Conservation (phyloP, 2,113 vertebrate species). For the Oryzias celebensis region DNA sequence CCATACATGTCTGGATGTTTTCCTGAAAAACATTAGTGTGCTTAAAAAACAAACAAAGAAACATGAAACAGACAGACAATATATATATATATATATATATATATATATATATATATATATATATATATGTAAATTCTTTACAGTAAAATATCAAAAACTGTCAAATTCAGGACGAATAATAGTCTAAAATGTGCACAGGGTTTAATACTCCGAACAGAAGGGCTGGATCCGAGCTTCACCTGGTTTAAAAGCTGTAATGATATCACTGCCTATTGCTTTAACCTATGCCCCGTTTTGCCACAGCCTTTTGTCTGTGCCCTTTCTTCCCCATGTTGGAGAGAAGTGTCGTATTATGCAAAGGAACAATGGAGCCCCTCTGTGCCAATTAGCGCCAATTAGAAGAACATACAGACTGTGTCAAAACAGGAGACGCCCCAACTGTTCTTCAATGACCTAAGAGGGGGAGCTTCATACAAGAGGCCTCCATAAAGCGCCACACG, state of each 20-base stretch:
- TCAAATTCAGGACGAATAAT: background rate
- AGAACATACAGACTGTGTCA: slow-evolving; percentile 73
- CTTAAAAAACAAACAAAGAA: slow-evolving; percentile 4
- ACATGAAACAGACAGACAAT: background rate
- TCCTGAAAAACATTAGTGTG: slow-evolving; percentile 64
- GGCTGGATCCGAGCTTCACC: slow-evolving; percentile 19
- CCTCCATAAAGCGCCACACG: slow-evolving; percentile 50
- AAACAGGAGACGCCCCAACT: slow-evolving; percentile 76
- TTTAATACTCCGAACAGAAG: background rate
- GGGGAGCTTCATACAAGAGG: slow-evolving; percentile 46
- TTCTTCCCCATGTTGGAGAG: slow-evolving; percentile 50
- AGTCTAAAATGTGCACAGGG: background rate
- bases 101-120: too few species aligned
- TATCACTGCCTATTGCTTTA: slow-evolving; percentile 62
- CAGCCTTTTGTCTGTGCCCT: slow-evolving; percentile 67
- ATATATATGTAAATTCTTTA: too few species aligned
- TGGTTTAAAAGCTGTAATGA: slow-evolving; percentile 44
- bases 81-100: background rate
- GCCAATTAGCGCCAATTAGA: slow-evolving; percentile 80
- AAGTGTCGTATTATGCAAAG: slow-evolving; percentile 62
- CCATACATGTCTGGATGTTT: slow-evolving; percentile 93
- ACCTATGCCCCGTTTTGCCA: slow-evolving; percentile 51
- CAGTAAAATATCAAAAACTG: background rate
- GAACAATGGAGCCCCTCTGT: slow-evolving; percentile 77
- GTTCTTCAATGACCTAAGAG: slow-evolving; percentile 60